Percentiles rank a stretch among this genome's conserved stretches.
Conservation (phyloP, 2,113 vertebrate genomes). For the Aptenodytes patagonicus region DNA sequence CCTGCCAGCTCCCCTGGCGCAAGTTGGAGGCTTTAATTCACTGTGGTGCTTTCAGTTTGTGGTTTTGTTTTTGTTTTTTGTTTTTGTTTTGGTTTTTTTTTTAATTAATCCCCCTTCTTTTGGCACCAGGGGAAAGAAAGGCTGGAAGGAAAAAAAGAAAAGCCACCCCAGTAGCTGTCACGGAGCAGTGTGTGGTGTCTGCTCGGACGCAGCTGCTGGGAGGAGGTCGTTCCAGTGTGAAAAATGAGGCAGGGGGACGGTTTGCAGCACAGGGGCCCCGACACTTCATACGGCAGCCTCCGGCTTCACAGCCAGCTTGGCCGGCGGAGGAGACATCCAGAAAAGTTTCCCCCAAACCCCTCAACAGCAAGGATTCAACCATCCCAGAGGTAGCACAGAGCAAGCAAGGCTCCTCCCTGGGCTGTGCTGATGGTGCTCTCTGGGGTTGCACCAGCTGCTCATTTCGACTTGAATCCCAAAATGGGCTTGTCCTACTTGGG, state of each 20-base stretch:
- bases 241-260: background rate
- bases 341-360: background rate
- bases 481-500: background rate
- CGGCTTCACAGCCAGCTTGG: background rate
- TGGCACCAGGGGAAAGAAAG: background rate
- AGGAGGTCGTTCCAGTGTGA: background rate
- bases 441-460: background rate
- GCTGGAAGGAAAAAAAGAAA: background rate
- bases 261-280: background rate
- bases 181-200: accelerated
- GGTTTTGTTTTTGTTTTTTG: background rate
- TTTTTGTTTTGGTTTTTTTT: background rate
- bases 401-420: background rate
- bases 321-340: background rate
- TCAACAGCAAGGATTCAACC: background rate
- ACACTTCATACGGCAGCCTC: background rate
- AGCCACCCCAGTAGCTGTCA: background rate
- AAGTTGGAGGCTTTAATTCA: background rate
- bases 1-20: background rate
- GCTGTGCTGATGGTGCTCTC: background rate
- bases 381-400: background rate
- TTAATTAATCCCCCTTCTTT: background rate
- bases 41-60: background rate
- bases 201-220: background rate
- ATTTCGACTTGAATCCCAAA: background rate